These are phyloP conservation scores for Threskiornis aethiopicus DNA, from an alignment of 2,797 vertebrate genomes.

Conservation along the genomic window DNA sequence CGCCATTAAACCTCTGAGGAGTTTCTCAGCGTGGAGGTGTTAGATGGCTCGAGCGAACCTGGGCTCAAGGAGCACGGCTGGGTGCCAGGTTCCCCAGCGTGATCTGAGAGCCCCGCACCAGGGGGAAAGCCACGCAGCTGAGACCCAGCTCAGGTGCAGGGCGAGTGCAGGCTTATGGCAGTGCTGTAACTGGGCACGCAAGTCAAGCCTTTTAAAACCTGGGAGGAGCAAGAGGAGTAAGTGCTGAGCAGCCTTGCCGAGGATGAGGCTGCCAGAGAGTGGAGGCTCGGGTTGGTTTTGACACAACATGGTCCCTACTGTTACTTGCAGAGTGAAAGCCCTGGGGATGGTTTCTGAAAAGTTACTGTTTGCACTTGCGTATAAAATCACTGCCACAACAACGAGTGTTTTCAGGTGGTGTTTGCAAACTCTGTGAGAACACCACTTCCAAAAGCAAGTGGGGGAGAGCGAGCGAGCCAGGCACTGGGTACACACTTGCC, in stretches of 20 bases:
- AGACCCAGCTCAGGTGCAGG: not conserved
- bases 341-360: not conserved
- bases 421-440: not conserved
- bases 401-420: not conserved
- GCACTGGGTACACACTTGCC: accelerated
- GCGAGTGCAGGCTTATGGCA: not conserved
- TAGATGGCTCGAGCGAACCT: not conserved
- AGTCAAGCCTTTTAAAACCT: not conserved
- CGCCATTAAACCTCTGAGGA: not conserved
- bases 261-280: not conserved
- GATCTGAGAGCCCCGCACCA: not conserved
- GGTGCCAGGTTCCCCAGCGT: not conserved
- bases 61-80: accelerated
- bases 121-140: not conserved
- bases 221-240: not conserved
- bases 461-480: not conserved
- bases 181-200: not conserved
- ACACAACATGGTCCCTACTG: not conserved
- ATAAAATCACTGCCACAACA: not conserved
- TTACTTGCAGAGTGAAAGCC: not conserved
- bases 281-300: not conserved
- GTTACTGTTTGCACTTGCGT: not conserved
- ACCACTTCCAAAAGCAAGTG: not conserved
- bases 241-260: not conserved
- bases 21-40: accelerated